These are phyloP conservation scores for Phalanger gymnotis DNA, from an alignment of 2,797 vertebrate genomes.

Conservation along the genomic window DNA sequence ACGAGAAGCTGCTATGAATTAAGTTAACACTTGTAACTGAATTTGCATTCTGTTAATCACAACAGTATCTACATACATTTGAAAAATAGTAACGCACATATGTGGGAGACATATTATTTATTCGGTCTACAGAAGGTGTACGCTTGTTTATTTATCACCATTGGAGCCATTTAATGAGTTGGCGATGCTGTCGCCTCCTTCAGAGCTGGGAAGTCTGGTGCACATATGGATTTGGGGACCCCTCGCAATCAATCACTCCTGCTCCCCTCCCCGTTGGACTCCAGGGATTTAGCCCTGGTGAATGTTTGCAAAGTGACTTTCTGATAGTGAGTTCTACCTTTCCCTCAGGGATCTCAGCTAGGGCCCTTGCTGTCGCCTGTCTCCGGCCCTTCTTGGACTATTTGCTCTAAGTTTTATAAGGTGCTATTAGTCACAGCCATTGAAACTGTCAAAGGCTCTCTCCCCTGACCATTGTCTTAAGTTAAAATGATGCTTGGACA, in stretches of 20 bases:
- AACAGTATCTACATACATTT: neutral
- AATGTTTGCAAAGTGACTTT: neutral
- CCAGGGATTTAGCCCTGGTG: neutral
- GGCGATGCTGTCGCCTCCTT: neutral
- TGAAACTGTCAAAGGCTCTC: constrained; percentile 51
- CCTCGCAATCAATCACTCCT: neutral
- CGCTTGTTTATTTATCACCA: neutral
- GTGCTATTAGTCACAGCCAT: constrained; percentile 27
- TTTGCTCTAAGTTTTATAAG: constrained; percentile 21
- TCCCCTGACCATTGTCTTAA: constrained; percentile 18
- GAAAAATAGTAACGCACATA: neutral
- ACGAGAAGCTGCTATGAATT: neutral
- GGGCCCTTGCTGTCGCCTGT: neutral
- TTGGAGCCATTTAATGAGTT: neutral
- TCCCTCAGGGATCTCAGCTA: neutral
- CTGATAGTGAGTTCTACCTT: neutral
- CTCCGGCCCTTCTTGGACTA: neutral
- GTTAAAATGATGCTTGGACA: neutral
- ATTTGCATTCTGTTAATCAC: neutral
- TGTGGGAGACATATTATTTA: neutral
- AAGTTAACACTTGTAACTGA: neutral
- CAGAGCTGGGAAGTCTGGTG: neutral
- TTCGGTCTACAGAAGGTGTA: neutral
- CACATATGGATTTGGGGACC: neutral
- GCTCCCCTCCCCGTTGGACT: neutral